Evolutionary conservation across 2,797 vertebrate species (phyloP), one percentile per base, ranked within the genome.

Genomic region (Poliocrania exsul): DNA sequence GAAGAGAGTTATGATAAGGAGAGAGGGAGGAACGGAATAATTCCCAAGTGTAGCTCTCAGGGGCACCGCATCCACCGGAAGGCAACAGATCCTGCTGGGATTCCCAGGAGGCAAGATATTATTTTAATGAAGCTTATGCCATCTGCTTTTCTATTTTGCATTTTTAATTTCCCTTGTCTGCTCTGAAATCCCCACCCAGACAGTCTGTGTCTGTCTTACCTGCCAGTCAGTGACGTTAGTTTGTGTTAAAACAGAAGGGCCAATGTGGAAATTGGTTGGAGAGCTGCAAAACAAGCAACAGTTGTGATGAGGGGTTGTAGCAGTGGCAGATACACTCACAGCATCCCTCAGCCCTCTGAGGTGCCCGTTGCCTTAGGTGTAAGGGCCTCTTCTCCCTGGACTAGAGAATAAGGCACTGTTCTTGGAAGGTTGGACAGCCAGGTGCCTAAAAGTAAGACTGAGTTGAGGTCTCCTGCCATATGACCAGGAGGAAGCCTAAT

Each of bases 91-190:
- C 67, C 66, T 69, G 44, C 20, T 44, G 29, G 38, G 38, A 86
- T 93, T 50, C 80, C 78, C 86, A 61, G 40, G 62, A 90, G 81
- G 67, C 0, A 0, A 84, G 42, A 86, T 77, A 92, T 8, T 83
- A 58, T 94, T 92, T 96, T 96, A 88, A 95, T 95, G 94, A 93
- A 71, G 92, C 61, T 88, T 81, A 61, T 72, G 49, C 95, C 95
- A 91, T 96, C 90, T 96, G 91, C 54, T 94, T 81, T 92, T 82
- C 88, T 57, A 5, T 40, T 92, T 88, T 75, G 60, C 57, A 75
- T 94, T 96, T 95, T 81, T 86, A 61, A 90, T 92, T 91, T 82
- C 33, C 18, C 23, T 73, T 79, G 29, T 66, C 73, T 74, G 18
- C 3, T 1, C 29, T 94, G 70, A 80, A 95, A 75, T 91, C 54